Base-by-base conservation (phyloP, 1,140 invertebrate genomes). In the Lasaia peninsularis region DNA sequence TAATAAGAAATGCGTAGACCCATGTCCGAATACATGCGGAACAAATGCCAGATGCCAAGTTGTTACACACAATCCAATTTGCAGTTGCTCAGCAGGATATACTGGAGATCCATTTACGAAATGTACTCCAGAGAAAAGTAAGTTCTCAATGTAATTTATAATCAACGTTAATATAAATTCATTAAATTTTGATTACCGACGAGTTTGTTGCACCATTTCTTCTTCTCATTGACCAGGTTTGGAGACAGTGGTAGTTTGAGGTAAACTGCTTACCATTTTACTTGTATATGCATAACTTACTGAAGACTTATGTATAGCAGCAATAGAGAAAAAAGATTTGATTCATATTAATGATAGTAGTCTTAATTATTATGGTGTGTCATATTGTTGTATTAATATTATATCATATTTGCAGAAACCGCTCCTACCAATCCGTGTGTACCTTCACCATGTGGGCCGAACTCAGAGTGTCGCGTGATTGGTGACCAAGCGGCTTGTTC, bases 31-130 rank as follows among this genome's bases (percentile, higher is more conserved):
- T 50, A 93, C 93, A 10, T 97, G 96, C 78, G 96, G 95, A 24
- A 67, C 92, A 11, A 94, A 96, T 68, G 95, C 96, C 0, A 91
- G 94, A 55, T 97, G 96, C 69, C 91, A 95, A 76, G 95, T 96
- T 8, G 92, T 96, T 10, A 96, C 95, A 62, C 96, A 97, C 71
- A 95, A 95, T 81, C 94, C 96, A 2, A 94, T 95, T 63, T 96
- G 95, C 78, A 94, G 92, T 66, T 95, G 94, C 71, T 90, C 92
- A 33, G 86, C 87, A 62, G 93, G 94, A 60, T 94, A 92, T 69
- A 94, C 93, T 16, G 96, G 96, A 62, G 94, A 97, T 92, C 94
- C 95, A 21, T 95, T 96, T 75, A 89, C 91, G 35, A 88, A 90
- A 68, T 96, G 95, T 76, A 76, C 74, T 44, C 92, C 87, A 64